A percentile compares a stretch with the other conserved stretches of the same genome.
These are phyloP conservation scores for Balearica regulorum DNA, from an alignment of 2,797 vertebrate genomes.

Conservation along the genomic window DNA sequence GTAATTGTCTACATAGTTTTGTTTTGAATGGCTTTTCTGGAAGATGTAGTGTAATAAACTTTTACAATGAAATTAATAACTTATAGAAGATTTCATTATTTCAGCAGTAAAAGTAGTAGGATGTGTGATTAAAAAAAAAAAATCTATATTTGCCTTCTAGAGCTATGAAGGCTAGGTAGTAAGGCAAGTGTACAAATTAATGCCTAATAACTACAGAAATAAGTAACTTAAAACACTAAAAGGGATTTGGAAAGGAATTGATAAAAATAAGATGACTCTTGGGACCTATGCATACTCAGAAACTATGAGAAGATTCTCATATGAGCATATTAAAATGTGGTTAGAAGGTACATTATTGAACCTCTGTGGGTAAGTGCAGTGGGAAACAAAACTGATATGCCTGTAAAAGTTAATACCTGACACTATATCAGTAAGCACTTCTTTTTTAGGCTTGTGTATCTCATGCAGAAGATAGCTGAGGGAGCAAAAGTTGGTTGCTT, in stretches of 20 bases:
- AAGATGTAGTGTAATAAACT: neutral
- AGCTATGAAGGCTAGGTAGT: neutral
- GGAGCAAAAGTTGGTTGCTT: neutral
- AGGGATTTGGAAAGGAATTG: neutral
- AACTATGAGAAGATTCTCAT: neutral
- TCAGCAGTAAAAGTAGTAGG: neutral
- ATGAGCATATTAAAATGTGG: neutral
- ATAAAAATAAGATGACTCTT: neutral
- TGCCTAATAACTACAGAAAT: neutral
- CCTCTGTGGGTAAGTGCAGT: neutral
- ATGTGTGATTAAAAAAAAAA: neutral
- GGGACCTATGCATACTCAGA: neutral
- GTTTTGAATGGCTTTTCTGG: conserved; percentile 8
- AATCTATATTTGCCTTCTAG: neutral
- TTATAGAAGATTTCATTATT: neutral
- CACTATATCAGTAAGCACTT: neutral
- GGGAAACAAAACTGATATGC: neutral
- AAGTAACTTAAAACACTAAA: neutral
- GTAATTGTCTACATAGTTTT: conserved; percentile 1
- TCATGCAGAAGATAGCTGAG: neutral
- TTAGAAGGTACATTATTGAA: neutral
- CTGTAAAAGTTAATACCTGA: neutral
- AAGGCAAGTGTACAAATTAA: neutral
- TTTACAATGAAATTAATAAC: conserved; percentile 9
- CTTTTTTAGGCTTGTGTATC: neutral